Percentiles rank a stretch among this genome's conserved stretches.
Evolutionary conservation across 2,113 vertebrate genomes (phyloP).

Genomic region (Plestiodon gilberti): DNA sequence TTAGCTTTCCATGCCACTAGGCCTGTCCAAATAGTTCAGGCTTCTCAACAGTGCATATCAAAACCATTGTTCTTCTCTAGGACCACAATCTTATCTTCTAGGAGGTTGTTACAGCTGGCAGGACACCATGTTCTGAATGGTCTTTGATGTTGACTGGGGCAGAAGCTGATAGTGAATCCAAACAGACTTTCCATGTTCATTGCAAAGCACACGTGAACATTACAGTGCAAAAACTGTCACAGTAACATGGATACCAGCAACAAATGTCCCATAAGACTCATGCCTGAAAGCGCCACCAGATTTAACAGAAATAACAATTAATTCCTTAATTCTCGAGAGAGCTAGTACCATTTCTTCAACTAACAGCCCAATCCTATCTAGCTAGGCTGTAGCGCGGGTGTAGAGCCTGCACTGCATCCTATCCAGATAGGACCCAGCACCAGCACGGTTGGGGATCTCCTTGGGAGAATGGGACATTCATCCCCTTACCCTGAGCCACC

Average conservation of each 20-base stretch:
- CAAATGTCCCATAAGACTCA: neutral
- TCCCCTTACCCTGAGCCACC: too few relatives aligned
- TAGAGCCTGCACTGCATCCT: too few relatives aligned
- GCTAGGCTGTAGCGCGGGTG: too few relatives aligned
- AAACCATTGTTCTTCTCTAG: conserved; percentile 29
- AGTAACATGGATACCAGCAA: rapidly evolving
- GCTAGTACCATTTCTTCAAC: neutral
- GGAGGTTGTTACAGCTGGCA: neutral
- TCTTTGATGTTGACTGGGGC: neutral
- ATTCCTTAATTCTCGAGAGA: neutral
- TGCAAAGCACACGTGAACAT: neutral
- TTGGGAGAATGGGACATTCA: neutral
- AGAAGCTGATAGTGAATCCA: neutral
- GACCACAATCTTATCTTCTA: conserved; percentile 39
- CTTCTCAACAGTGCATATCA: conserved; percentile 47
- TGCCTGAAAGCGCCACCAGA: neutral
- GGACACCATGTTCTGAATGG: conserved; percentile 7
- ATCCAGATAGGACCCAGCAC: too few relatives aligned
- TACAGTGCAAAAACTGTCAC: neutral
- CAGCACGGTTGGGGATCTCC: neutral
- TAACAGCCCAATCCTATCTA: too few relatives aligned
- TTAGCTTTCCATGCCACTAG: conserved; percentile 44
- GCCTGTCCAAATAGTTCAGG: conserved; percentile 47
- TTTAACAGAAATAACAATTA: neutral
- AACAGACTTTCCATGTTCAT: neutral